Evolutionary conservation across 2,797 vertebrate genomes (phyloP), one percentile per base, ranked within the genome.

Genomic region (Dicrostonyx torquatus): DNA sequence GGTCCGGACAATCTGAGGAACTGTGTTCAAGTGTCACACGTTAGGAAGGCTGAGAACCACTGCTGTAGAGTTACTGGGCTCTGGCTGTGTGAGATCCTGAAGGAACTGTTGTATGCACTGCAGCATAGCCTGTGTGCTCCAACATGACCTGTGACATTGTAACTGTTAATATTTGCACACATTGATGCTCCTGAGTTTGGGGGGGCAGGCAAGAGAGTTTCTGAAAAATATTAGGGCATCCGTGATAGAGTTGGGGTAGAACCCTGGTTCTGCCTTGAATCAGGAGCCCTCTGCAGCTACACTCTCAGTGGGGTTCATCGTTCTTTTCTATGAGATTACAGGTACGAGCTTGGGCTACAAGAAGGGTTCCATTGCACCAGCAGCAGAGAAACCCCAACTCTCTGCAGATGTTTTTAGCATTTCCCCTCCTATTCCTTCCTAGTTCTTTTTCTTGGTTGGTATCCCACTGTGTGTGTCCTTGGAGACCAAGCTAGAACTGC

Each of bases 391-490:
- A 95, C 50, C 43, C 79, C 87, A 94, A 22, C 83, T 82, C 82
- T 75, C 50, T 70, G 64, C 96, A 97, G 96, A 96, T 96, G 97
- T 84, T 97, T 97, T 97, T 88, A 95, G 75, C 95, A 97, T 97
- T 96, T 96, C 34, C 78, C 82, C 55, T 94, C 13, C 0, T 94
- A 60, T 77, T 93, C 94, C 79, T 91, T 75, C 90, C 94, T 80
- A n/a, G 26, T 91, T 97, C 97, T 97, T 97, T 97, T 98, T 96
- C 97, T 97, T 97, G 96, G 96, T 96, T 94, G 79, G 78, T 90
- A 70, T 96, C 84, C 96, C 80, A 48, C 91, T 45, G 89, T 17
- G 2, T 95, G 94, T 93, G 93, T 95, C 96, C 86, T 97, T 94
- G 91, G 94, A 95, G 93, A 96, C 43, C 43, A 55, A 62, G 72